Evolutionary conservation across 1,140 invertebrate species (phyloP).

Genomic region (Mamestra configurata): DNA sequence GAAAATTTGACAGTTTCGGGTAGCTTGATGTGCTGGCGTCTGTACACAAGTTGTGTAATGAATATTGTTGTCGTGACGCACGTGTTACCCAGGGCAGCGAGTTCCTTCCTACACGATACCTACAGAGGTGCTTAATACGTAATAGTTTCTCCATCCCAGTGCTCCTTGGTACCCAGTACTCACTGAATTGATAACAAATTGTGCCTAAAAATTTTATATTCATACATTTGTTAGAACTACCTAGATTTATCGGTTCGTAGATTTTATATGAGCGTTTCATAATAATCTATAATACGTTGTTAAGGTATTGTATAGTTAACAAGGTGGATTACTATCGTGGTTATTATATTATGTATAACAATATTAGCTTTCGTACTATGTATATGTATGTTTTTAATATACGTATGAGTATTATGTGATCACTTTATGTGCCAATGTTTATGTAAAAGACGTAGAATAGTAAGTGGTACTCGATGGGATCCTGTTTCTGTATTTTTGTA

Average conservation of each 20-base stretch:
- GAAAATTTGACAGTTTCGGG: no score
- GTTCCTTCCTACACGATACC: slow-evolving; percentile 4
- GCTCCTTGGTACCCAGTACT: slow-evolving; percentile 68
- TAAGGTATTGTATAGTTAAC: slow-evolving; percentile 59
- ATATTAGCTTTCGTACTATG: slow-evolving; percentile 66
- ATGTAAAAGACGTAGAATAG: slow-evolving; percentile 73
- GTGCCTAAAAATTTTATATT: slow-evolving; percentile 81
- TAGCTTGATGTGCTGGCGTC: no score
- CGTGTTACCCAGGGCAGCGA: neutral
- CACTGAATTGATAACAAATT: slow-evolving; percentile 70
- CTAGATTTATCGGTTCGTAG: slow-evolving; percentile 75
- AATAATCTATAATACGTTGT: slow-evolving; percentile 66
- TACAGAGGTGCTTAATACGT: slow-evolving; percentile 55
- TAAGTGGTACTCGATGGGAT: slow-evolving; percentile 53
- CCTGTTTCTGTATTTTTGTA: slow-evolving; percentile 49
- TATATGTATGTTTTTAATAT: slow-evolving; percentile 52
- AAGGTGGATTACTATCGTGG: slow-evolving; percentile 59
- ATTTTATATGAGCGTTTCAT: slow-evolving; percentile 80
- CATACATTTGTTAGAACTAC: slow-evolving; percentile 77
- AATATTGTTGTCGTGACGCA: neutral
- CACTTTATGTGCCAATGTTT: slow-evolving; percentile 81
- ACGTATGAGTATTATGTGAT: slow-evolving; percentile 76
- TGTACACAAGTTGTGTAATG: no score
- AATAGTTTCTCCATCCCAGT: slow-evolving; percentile 58
- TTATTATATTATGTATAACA: slow-evolving; percentile 44